Evolutionary conservation across 2,113 vertebrate genomes (phyloP).

Genomic region (Orientallactaga bullata): DNA sequence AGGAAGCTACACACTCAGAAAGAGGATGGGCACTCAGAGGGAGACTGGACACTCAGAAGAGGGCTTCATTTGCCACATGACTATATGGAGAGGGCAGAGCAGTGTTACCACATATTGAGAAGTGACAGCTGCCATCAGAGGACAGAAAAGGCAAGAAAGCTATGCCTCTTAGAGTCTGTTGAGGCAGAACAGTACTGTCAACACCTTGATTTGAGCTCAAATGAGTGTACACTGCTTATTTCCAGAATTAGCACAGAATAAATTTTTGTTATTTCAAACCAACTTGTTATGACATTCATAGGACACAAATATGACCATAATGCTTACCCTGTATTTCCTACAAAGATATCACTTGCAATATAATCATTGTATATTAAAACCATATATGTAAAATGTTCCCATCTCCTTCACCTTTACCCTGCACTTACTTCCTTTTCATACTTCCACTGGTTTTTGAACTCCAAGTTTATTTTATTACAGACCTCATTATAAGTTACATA

Average conservation of each 20-base stretch:
- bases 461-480: not conserved
- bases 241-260: not conserved
- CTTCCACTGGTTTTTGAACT: not conserved
- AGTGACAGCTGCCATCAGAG: not conserved
- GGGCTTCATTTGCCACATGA: not conserved
- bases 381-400: not conserved
- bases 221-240: not conserved
- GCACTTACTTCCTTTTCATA: not conserved
- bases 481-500: not conserved
- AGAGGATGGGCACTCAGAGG: not conserved
- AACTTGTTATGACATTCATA: not conserved
- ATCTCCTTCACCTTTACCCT: not conserved
- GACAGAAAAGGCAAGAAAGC: not conserved
- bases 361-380: not conserved
- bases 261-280: not conserved
- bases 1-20: not conserved
- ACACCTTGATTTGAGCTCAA: not conserved
- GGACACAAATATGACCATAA: not conserved
- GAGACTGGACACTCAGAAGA: not conserved
- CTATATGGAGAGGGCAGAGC: not conserved
- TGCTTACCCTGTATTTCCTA: not conserved
- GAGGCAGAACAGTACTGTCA: accelerated
- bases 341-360: not conserved
- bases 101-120: not conserved
- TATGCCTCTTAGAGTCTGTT: accelerated